A percentile compares a stretch with the other conserved stretches of the same genome.
Conservation (phyloP, 2,113 vertebrate genomes). For the Dicentrarchus labrax region DNA sequence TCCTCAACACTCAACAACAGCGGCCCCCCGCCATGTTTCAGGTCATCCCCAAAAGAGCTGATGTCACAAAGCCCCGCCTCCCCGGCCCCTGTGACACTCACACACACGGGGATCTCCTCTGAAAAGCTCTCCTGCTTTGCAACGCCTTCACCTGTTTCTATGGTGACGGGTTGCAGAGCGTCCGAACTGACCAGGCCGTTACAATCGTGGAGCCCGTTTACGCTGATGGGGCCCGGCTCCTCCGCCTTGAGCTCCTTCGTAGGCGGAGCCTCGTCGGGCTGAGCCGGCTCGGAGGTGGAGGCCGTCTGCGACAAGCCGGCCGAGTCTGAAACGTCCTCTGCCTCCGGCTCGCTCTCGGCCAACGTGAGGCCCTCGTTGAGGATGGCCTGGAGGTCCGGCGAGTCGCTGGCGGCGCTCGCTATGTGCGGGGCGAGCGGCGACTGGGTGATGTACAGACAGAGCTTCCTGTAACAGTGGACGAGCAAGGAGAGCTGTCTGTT, state of each 20-base stretch:
- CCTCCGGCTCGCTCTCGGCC: slow-evolving; percentile 86
- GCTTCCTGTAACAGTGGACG: slow-evolving; percentile 97
- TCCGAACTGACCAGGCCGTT: slow-evolving; percentile 90
- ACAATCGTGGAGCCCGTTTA: slow-evolving; percentile 94
- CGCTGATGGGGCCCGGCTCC: slow-evolving; percentile 79
- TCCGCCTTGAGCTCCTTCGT: slow-evolving; percentile 63
- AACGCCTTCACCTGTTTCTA: slow-evolving; percentile 86
- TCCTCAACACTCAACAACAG: slow-evolving; percentile 96
- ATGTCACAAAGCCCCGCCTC: slow-evolving; percentile 89
- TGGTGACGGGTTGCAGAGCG: slow-evolving; percentile 84
- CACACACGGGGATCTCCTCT: slow-evolving; percentile 89
- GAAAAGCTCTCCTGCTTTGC: slow-evolving; percentile 90
- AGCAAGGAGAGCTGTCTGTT: slow-evolving; percentile 96
- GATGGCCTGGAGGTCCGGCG: slow-evolving; percentile 93
- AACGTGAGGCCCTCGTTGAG: slow-evolving; percentile 91
- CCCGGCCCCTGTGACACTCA: slow-evolving; percentile 83
- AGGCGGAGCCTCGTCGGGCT: not conserved
- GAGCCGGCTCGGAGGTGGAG: slow-evolving; percentile 86
- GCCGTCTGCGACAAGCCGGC: slow-evolving; percentile 84
- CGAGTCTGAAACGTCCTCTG: slow-evolving; percentile 84
- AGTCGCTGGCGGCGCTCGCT: slow-evolving; percentile 91
- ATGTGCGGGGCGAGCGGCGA: slow-evolving; percentile 94
- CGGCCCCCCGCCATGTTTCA: slow-evolving; percentile 91
- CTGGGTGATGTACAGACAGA: slow-evolving; percentile 95
- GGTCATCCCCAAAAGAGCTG: slow-evolving; percentile 91